Percentiles rank a stretch among this genome's conserved stretches.
These are phyloP conservation scores for Propithecus perrieri DNA, from an alignment of 2,797 vertebrate genomes.

Conservation along the genomic window DNA sequence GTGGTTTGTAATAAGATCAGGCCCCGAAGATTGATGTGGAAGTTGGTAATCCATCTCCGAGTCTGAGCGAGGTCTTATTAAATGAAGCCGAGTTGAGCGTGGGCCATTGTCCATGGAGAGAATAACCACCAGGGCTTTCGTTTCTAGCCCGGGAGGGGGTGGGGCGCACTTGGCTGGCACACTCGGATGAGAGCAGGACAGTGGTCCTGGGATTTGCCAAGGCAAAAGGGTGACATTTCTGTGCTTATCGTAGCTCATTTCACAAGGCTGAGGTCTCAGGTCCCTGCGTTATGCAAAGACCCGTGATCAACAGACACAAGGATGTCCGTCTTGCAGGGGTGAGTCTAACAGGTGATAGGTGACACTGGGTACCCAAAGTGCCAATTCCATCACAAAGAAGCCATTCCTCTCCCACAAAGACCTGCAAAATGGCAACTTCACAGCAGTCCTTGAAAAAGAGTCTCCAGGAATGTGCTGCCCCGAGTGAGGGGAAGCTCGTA, in stretches of 20 bases:
- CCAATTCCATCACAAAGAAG: background rate
- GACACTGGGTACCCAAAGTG: background rate
- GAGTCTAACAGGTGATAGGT: background rate
- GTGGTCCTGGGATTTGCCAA: background rate
- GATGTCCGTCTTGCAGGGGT: background rate
- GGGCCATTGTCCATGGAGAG: background rate
- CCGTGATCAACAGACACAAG: rapidly evolving
- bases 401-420: background rate
- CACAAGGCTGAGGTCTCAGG: rapidly evolving
- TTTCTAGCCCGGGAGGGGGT: rapidly evolving
- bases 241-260: rapidly evolving
- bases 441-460: background rate
- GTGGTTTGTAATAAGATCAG: conserved; percentile 60
- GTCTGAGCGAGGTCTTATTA: conserved; percentile 37
- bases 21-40: conserved; percentile 55
- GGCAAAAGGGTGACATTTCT: background rate
- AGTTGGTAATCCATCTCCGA: conserved; percentile 48
- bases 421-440: background rate
- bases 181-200: background rate
- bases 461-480: background rate
- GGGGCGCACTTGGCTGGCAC: rapidly evolving
- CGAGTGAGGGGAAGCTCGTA: rapidly evolving
- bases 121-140: background rate
- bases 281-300: rapidly evolving
- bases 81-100: background rate